These are phyloP conservation scores for Myiothlypis coronata DNA, from an alignment of 2,797 vertebrate species.

Conservation along the genomic window DNA sequence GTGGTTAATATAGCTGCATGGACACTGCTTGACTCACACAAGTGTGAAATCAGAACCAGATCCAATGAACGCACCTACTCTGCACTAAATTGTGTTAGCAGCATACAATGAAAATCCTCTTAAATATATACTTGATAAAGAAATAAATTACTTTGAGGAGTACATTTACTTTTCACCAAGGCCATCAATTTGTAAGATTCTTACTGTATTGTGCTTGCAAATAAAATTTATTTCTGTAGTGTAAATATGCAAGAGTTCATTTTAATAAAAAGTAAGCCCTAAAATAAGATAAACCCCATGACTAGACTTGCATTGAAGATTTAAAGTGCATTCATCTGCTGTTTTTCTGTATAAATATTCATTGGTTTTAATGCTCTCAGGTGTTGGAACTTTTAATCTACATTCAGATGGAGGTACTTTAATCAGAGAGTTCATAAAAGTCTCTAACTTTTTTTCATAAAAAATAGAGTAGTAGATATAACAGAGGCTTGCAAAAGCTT, in stretches of 20 bases:
- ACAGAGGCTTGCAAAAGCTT: slow-evolving; percentile 61
- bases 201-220: slow-evolving; percentile 76
- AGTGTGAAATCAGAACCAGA: not conserved
- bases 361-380: slow-evolving; percentile 81
- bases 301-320: slow-evolving; percentile 83
- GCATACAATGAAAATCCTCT: slow-evolving; percentile 25
- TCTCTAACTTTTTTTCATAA: slow-evolving; percentile 68
- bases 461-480: slow-evolving; percentile 64
- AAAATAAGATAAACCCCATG: slow-evolving; percentile 84
- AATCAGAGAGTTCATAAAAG: slow-evolving; percentile 84
- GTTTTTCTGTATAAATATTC: slow-evolving; percentile 84
- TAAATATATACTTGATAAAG: slow-evolving; percentile 48
- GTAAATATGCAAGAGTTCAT: slow-evolving; percentile 83
- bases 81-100: not conserved
- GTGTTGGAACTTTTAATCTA: slow-evolving; percentile 84
- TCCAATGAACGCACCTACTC: not conserved
- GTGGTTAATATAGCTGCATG: not conserved
- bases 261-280: slow-evolving; percentile 83
- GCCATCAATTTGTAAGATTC: slow-evolving; percentile 69
- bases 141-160: slow-evolving; percentile 57
- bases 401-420: slow-evolving; percentile 81
- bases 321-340: slow-evolving; percentile 82
- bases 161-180: slow-evolving; percentile 62
- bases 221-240: slow-evolving; percentile 81
- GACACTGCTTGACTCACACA: rapidly evolving